Conservation (phyloP, 2,113 vertebrate genomes). For the Coreoperca whiteheadi region DNA sequence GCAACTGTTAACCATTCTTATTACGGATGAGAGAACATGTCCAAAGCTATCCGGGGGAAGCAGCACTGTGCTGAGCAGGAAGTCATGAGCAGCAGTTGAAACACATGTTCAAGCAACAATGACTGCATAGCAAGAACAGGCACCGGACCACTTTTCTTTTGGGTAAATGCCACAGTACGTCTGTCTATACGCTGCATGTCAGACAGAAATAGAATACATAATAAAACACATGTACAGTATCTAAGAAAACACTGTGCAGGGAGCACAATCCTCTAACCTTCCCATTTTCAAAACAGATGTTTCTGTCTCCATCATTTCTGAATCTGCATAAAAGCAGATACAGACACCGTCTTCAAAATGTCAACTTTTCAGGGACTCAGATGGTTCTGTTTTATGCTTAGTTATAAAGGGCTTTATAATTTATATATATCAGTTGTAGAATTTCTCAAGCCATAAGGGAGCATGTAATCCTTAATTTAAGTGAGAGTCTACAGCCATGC, state of each 20-base stretch:
- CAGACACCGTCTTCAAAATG: background rate
- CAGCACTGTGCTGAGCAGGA: conserved; percentile 20
- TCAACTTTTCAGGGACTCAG: background rate
- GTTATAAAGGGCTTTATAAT: background rate
- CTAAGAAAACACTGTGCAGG: background rate
- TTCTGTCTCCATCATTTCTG: background rate
- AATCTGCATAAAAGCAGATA: background rate
- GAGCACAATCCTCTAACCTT: background rate
- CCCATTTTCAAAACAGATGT: background rate
- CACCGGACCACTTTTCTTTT: conserved; percentile 14
- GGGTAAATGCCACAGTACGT: too few species aligned
- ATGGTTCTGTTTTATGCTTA: background rate
- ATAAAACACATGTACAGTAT: background rate
- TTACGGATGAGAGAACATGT: conserved; percentile 55
- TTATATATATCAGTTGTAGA: background rate
- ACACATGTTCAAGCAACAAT: conserved; percentile 56
- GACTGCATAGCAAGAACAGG: conserved; percentile 15
- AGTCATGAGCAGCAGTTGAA: conserved; percentile 48
- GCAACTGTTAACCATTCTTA: conserved; percentile 28
- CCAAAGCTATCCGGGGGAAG: conserved; percentile 40
- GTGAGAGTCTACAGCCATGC: background rate
- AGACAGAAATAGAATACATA: background rate
- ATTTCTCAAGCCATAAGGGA: conserved; percentile 1
- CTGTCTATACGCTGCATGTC: conserved; percentile 12
- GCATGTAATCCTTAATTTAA: conserved; percentile 17